phyloP scores from a whole-genome alignment of 2,888 invertebrate genomes.

The Mesochorus sp. region DNA sequence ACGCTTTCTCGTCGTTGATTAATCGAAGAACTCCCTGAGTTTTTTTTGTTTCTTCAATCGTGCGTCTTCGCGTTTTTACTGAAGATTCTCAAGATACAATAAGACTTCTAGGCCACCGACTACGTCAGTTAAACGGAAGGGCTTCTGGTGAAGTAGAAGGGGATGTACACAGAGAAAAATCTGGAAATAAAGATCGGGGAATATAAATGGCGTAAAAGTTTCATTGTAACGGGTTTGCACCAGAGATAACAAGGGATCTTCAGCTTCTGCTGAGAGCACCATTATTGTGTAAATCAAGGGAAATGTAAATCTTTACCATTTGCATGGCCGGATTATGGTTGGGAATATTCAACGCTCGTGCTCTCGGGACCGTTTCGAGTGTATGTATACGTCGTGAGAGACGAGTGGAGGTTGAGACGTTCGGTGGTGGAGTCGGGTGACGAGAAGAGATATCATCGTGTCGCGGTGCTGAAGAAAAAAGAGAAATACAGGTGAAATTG shows the following conservation, averaged over 20 bases:
- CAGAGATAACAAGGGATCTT: constrained; percentile 62
- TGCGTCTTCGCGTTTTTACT: neutral
- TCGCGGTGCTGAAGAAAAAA: neutral
- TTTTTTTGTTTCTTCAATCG: too few relatives aligned
- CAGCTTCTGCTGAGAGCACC: constrained; percentile 39
- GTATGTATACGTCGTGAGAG: constrained; percentile 11
- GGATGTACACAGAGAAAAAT: constrained; percentile 30
- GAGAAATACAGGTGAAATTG: constrained; percentile 44
- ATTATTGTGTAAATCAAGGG: constrained; percentile 74
- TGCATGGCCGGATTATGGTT: constrained; percentile 69
- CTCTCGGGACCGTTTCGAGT: constrained; percentile 12
- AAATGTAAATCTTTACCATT: constrained; percentile 74
- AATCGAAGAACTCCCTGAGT: constrained; percentile 46
- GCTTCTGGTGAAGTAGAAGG: constrained; percentile 21
- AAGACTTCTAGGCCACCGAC: neutral
- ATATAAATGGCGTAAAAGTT: constrained; percentile 55
- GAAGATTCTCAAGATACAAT: neutral
- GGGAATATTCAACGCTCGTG: constrained; percentile 68
- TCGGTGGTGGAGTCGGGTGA: neutral
- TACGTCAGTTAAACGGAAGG: neutral
- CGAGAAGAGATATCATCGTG: constrained; percentile 12
- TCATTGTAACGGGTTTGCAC: constrained; percentile 55
- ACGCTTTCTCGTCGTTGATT: constrained; percentile 42
- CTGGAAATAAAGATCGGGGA: constrained; percentile 10
- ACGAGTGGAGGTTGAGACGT: constrained; percentile 16